phyloP scores from a whole-genome alignment of 1,140 invertebrate genomes.

The Aricia agestis region DNA sequence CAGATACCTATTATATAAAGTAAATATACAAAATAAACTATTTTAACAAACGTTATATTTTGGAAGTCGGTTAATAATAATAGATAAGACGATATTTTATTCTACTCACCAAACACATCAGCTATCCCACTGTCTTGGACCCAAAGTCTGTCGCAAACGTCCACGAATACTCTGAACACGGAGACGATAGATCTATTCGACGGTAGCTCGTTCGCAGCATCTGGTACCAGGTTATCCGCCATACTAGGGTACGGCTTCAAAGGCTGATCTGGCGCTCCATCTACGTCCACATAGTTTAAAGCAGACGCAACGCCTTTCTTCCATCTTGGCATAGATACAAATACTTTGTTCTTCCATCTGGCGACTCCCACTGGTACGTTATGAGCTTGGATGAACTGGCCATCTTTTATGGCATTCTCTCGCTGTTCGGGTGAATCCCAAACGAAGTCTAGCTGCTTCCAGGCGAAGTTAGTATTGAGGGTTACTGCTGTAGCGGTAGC shows the following conservation, averaged over 20 bases:
- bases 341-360: constrained; percentile 85
- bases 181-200: constrained; percentile 79
- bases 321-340: constrained; percentile 87
- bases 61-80: too few species aligned
- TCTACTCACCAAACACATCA: constrained; percentile 79
- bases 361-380: constrained; percentile 86
- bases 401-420: constrained; percentile 78
- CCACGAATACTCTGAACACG: constrained; percentile 80
- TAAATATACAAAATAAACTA: too few species aligned
- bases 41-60: too few species aligned
- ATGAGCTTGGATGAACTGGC: constrained; percentile 81
- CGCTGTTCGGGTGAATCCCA: constrained; percentile 80
- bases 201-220: constrained; percentile 57
- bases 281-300: constrained; percentile 81
- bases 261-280: constrained; percentile 77
- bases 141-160: constrained; percentile 85
- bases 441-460: constrained; percentile 82
- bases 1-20: too few species aligned
- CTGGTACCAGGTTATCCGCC: constrained; percentile 79
- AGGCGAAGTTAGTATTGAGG: constrained; percentile 82
- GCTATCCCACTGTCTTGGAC: constrained; percentile 84
- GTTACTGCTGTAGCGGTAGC: constrained; percentile 62
- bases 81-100: too few species aligned
- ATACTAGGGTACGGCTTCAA: constrained; percentile 83
- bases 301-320: constrained; percentile 83